Percentiles rank a stretch among this genome's conserved stretches.
Evolutionary conservation across 1,140 invertebrate genomes (phyloP).

Genomic region (Sminthurides bifidus): DNA sequence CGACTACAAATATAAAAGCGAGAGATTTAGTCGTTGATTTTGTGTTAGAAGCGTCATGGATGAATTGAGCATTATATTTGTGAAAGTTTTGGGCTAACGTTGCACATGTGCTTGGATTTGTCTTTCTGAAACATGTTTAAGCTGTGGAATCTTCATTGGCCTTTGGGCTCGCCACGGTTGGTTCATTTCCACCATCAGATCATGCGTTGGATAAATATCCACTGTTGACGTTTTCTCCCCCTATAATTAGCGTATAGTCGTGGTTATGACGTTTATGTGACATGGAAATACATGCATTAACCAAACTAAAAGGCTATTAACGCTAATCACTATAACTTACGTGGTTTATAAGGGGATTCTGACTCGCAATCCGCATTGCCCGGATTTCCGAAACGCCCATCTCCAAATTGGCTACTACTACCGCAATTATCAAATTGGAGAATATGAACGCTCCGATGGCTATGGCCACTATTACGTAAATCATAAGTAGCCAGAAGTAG

Average conservation of each 20-base stretch:
- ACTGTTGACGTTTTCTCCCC: no score
- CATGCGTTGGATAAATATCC: slow-evolving; percentile 9
- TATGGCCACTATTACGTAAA: slow-evolving; percentile 30
- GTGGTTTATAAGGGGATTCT: slow-evolving; percentile 28
- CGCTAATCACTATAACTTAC: no score
- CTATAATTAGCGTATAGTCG: background rate
- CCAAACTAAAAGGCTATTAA: no score
- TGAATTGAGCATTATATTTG: background rate
- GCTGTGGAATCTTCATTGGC: slow-evolving; percentile 14
- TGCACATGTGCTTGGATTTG: slow-evolving; percentile 14
- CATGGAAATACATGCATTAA: no score
- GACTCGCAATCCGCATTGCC: slow-evolving; percentile 2
- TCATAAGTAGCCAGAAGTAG: slow-evolving; percentile 5
- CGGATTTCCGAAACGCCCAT: slow-evolving; percentile 18
- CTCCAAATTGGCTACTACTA: slow-evolving; percentile 33
- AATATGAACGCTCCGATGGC: slow-evolving; percentile 33
- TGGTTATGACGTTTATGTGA: no score
- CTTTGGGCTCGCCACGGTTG: slow-evolving; percentile 12
- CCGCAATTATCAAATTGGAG: slow-evolving; percentile 33
- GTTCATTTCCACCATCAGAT: slow-evolving; percentile 11
- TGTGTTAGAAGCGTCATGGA: background rate
- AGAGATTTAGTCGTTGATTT: background rate
- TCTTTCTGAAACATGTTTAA: slow-evolving; percentile 6
- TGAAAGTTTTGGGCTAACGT: background rate
- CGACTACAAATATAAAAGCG: slow-evolving; percentile 10